These are phyloP conservation scores for Numenius phaeopus DNA, from an alignment of 2,797 vertebrate species.

Conservation along the genomic window DNA sequence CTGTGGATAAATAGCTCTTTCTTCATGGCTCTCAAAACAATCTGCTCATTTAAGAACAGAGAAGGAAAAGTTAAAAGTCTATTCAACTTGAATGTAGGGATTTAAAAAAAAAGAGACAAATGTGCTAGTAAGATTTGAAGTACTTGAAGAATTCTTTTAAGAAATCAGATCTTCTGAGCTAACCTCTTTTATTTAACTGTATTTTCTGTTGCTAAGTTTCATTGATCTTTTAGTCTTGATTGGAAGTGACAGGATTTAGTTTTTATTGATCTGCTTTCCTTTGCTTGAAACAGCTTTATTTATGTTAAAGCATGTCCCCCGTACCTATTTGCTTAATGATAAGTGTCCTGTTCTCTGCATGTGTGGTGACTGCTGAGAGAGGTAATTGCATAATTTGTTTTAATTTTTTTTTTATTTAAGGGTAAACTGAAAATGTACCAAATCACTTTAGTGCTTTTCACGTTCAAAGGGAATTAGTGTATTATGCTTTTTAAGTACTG, in stretches of 20 bases:
- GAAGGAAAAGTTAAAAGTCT: neutral
- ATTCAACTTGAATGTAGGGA: neutral
- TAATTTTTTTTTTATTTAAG: neutral
- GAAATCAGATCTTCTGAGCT: constrained; percentile 6
- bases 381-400: neutral
- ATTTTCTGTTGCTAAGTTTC: constrained; percentile 38
- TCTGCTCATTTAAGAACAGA: neutral
- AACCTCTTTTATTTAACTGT: constrained; percentile 6
- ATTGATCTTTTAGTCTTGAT: constrained; percentile 49
- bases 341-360: constrained; percentile 3
- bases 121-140: neutral
- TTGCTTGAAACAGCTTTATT: constrained; percentile 70
- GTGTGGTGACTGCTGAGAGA: neutral
- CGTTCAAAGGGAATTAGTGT: neutral
- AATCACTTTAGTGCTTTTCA: neutral
- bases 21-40: neutral
- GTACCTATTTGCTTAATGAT: neutral
- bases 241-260: constrained; percentile 64
- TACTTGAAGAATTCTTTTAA: constrained; percentile 17
- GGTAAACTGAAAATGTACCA: neutral
- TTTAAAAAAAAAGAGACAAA: neutral
- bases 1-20: neutral
- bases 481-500: neutral
- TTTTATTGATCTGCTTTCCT: constrained; percentile 62
- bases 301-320: constrained; percentile 41